Percentiles rank a stretch among this genome's conserved stretches.
Conservation (phyloP, 2,888 invertebrate genomes). For the Hemistola chrysoprasaria region DNA sequence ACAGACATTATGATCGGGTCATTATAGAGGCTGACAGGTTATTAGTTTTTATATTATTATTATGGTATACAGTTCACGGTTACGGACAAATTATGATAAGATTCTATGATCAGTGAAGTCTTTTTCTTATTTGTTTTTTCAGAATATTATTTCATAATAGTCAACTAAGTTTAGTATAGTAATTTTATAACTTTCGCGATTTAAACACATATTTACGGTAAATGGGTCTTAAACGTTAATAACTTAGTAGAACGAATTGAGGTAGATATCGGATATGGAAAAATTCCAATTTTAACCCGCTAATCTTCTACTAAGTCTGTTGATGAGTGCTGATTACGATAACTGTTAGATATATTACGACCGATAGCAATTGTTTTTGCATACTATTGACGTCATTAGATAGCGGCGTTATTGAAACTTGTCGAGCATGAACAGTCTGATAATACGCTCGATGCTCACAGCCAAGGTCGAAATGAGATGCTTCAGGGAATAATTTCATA, state of each 20-base stretch:
- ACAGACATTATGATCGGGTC: constrained; percentile 15
- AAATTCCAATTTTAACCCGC: constrained; percentile 15
- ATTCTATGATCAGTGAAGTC: too few relatives aligned
- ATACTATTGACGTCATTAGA: constrained; percentile 28
- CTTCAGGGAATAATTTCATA: constrained; percentile 11
- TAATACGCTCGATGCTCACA: too few relatives aligned
- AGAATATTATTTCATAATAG: too few relatives aligned
- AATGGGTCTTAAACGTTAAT: too few relatives aligned
- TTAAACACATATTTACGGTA: too few relatives aligned
- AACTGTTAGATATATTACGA: constrained; percentile 15
- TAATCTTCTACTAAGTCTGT: constrained; percentile 15
- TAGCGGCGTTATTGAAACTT: constrained; percentile 24
- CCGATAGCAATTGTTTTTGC: constrained; percentile 22
- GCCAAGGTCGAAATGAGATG: constrained; percentile 22
- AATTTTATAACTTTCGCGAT: too few relatives aligned
- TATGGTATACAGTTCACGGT: too few relatives aligned
- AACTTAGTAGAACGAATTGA: not conserved
- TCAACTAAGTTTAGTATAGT: too few relatives aligned
- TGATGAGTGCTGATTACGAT: constrained; percentile 23
- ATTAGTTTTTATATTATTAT: too few relatives aligned
- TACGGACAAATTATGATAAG: too few relatives aligned
- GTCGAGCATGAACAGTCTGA: constrained; percentile 19
- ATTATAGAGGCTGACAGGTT: too few relatives aligned
- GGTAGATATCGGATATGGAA: constrained; percentile 9
- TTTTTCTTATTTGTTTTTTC: too few relatives aligned